These are phyloP conservation scores for Palaemon carinicauda DNA, from an alignment of 1,140 invertebrate species.

Conservation along the genomic window DNA sequence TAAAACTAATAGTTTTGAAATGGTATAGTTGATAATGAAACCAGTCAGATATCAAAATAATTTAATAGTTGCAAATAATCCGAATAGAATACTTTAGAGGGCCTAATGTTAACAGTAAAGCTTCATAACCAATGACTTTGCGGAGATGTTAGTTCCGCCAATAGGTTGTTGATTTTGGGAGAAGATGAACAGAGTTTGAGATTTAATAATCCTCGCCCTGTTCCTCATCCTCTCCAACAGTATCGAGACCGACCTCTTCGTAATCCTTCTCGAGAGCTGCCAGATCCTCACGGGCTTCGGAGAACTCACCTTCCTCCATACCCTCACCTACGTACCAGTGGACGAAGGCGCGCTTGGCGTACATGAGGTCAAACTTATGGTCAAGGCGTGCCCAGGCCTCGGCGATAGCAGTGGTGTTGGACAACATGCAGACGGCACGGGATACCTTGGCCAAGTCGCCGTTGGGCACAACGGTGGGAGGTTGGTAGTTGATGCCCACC, in stretches of 20 bases:
- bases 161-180: neutral
- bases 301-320: constrained; percentile 52
- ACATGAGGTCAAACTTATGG: constrained; percentile 53
- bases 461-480: constrained; percentile 48
- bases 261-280: constrained; percentile 54
- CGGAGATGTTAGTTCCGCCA: neutral
- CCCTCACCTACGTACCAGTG: constrained; percentile 54
- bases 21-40: neutral
- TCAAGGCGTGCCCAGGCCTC: constrained; percentile 52
- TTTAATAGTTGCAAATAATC: neutral
- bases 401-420: constrained; percentile 51
- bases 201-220: constrained; percentile 43
- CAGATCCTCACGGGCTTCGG: constrained; percentile 49
- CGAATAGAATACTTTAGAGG: neutral
- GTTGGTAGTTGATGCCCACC: constrained; percentile 53
- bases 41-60: neutral
- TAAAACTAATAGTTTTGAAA: too few relatives aligned
- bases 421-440: constrained; percentile 47
- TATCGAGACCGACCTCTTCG: constrained; percentile 50
- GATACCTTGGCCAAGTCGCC: constrained; percentile 50
- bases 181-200: too few relatives aligned
- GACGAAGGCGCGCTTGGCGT: constrained; percentile 51
- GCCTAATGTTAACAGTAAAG: neutral
- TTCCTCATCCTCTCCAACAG: constrained; percentile 40
- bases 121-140: neutral